Evolutionary conservation across 2,888 invertebrate species (phyloP), one percentile per base, ranked within the genome.

Genomic region (Dinocampus coccinellae): DNA sequence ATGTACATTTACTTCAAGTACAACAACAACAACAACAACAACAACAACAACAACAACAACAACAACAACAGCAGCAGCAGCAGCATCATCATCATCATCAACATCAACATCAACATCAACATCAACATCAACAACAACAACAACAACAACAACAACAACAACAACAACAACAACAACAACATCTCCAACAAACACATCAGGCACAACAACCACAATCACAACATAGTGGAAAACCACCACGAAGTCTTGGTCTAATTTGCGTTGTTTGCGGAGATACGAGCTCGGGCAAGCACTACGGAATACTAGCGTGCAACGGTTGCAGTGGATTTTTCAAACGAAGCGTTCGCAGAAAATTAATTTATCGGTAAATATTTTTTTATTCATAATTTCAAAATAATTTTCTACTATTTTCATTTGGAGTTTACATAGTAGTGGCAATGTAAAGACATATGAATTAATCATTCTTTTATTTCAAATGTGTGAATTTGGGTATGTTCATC

Each of bases 271-370:
- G 98, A 0, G 98, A 98, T 88, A 97, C 97, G 6, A 97, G 97
- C 80, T 97, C 97, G 1, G 98, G 98, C 1, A 98, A 98, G 83
- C 98, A 98, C 88, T 98, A 98, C 88, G 98, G 99, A 0, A 98
- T 99, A 83, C 91, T 99, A 76, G 99, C 99, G 0, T 99, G 99
- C 88, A 99, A 99, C 84, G 99, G 99, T 0, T 99, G 99, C 90
- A 97, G 97, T 70, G 99, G 99, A 0, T 99, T 99, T 90, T 99
- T 99, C 90, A 99, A 99, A 87, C 89, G 99, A 77, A 97, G 97
- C 78, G 98, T 99, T 42, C 91, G 98, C 68, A 91, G 98, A 84
- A 98, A 98, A 90, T 92, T 99, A 74, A 98, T 98, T 80, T 99
- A 99, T 91, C 94, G 98, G 98, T 97, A 81, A 83, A 89, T 87